Percentiles rank a stretch among this genome's conserved stretches.
These are phyloP conservation scores for Macrotrachela quadricornifera DNA, from an alignment of 1,140 invertebrate genomes.

Conservation along the genomic window DNA sequence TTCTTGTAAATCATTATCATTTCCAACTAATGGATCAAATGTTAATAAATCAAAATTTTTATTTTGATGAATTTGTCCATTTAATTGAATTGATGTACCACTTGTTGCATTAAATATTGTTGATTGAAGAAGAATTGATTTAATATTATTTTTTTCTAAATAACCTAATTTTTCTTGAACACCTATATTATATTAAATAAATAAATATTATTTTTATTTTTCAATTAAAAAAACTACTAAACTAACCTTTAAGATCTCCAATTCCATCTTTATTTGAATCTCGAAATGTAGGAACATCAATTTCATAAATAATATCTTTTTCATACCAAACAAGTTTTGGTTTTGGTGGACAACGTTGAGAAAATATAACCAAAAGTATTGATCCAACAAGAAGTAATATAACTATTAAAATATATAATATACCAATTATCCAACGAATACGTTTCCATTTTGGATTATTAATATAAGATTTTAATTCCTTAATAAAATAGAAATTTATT, in stretches of 20 bases:
- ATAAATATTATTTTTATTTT: too few relatives aligned
- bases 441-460: constrained; percentile 1
- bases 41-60: too few relatives aligned
- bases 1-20: too few relatives aligned
- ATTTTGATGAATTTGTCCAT: too few relatives aligned
- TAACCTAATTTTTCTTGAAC: background rate
- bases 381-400: background rate
- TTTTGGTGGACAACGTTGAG: background rate
- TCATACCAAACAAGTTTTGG: constrained; percentile 4
- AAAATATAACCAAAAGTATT: constrained; percentile 1
- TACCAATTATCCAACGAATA: constrained; percentile 4
- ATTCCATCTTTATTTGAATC: background rate
- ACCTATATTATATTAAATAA: too few relatives aligned
- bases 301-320: constrained; percentile 6
- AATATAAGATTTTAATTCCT: background rate
- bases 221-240: too few relatives aligned
- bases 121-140: background rate
- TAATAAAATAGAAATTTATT: too few relatives aligned
- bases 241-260: constrained; percentile 1
- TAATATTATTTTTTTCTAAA: background rate
- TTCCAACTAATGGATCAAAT: too few relatives aligned
- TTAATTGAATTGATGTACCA: too few relatives aligned
- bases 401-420: background rate
- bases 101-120: too few relatives aligned
- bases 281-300: background rate